Evolutionary conservation across 1,140 invertebrate genomes (phyloP).

Genomic region (Drosophila watanabei): DNA sequence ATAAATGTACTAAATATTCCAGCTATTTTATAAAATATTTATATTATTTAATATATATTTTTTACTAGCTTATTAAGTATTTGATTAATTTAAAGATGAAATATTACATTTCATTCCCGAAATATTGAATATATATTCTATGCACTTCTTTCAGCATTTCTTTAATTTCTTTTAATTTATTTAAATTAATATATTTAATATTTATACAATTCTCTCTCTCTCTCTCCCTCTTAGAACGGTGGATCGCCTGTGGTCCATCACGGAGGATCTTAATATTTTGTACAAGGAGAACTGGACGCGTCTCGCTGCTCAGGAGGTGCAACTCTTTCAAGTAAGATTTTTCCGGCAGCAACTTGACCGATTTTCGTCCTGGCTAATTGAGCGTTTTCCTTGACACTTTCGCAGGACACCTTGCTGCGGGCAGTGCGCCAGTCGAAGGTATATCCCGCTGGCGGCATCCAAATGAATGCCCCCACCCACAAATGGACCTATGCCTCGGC

Average conservation of each 20-base stretch:
- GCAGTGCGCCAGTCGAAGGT: conserved; percentile 84
- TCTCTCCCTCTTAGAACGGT: conserved; percentile 87
- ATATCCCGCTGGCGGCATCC: conserved; percentile 74
- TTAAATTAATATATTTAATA: not conserved
- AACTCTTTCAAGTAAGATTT: conserved; percentile 91
- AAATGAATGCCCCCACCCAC: conserved; percentile 87
- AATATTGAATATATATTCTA: too few relatives aligned
- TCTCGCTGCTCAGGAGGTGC: conserved; percentile 92
- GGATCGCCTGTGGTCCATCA: conserved; percentile 96
- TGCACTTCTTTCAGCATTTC: not conserved
- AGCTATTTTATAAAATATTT: too few relatives aligned
- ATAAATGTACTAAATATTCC: too few relatives aligned
- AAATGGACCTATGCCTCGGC: conserved; percentile 96
- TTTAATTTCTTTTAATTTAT: not conserved
- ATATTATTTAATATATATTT: not conserved
- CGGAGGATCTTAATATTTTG: conserved; percentile 96
- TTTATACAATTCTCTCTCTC: not conserved
- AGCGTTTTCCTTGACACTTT: conserved; percentile 16
- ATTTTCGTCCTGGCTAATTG: conserved; percentile 17
- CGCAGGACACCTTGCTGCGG: conserved; percentile 85
- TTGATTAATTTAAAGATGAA: too few relatives aligned
- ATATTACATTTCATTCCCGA: too few relatives aligned
- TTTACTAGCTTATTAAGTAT: not conserved
- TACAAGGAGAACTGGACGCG: conserved; percentile 98
- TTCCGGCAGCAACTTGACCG: not conserved